Conservation (phyloP, 2,888 invertebrate species). For the Agelastica alni region DNA sequence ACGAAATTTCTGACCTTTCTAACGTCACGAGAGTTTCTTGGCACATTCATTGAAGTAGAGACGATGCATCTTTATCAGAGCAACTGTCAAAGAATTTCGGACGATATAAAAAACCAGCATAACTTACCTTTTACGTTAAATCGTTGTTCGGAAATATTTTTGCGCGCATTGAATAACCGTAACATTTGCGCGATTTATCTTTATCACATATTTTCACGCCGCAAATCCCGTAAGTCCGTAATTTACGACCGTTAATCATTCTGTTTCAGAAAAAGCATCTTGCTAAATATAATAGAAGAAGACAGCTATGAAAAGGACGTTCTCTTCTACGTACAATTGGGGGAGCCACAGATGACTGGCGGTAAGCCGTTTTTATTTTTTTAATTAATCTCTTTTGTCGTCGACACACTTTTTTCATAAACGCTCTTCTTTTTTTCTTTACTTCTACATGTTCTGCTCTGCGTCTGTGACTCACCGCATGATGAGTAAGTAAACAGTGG, state of each 20-base stretch:
- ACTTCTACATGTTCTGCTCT: conserved; percentile 42
- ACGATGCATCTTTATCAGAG: too few relatives aligned
- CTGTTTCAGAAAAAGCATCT: conserved; percentile 79
- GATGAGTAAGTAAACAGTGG: conserved; percentile 54
- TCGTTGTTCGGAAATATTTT: too few relatives aligned
- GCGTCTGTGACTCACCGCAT: conserved; percentile 53
- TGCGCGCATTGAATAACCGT: too few relatives aligned
- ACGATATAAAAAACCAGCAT: too few relatives aligned
- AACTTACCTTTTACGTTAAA: too few relatives aligned
- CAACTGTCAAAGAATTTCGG: too few relatives aligned
- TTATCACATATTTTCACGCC: too few relatives aligned
- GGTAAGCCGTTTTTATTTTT: conserved; percentile 76
- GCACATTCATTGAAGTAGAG: too few relatives aligned
- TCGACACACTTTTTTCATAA: conserved; percentile 36
- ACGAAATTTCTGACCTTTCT: too few relatives aligned
- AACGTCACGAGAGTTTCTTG: too few relatives aligned
- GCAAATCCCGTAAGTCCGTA: background rate
- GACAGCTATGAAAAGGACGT: conserved; percentile 98
- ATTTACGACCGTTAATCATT: background rate
- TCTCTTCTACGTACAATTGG: conserved; percentile 88
- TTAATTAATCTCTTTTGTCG: conserved; percentile 34
- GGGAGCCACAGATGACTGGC: conserved; percentile 84
- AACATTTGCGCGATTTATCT: too few relatives aligned
- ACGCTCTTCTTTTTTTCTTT: conserved; percentile 48
- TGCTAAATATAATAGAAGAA: conserved; percentile 89